Evolutionary conservation across 1,140 invertebrate genomes (phyloP), one percentile per base, ranked within the genome.

Genomic region (Macrocentrus cingulum): DNA sequence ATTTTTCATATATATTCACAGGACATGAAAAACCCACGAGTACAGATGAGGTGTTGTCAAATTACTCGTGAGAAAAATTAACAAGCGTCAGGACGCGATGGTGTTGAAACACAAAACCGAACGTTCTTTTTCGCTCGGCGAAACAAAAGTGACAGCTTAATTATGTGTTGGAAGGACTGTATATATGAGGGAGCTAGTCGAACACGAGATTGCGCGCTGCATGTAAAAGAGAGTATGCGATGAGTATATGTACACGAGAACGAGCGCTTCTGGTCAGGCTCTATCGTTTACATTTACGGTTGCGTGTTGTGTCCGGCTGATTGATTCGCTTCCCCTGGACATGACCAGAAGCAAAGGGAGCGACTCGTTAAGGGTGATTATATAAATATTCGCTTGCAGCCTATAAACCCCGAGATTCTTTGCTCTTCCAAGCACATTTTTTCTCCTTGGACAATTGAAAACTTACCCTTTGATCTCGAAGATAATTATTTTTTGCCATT

Each of bases 141-240:
- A 11, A 39, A 13, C 36, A 18, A 53, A 64, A 68, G 62, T 66
- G 65, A 68, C 65, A 64, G 61, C 59, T 64, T 67, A 70, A 70
- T 70, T 70, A 66, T 65, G 66, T 62, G 63, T 66, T 54, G 46
- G 48, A 34, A n/a, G 37, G 44, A 64, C 55, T 57, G 59, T 51
- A 46, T 37, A 41, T 32, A 36, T 20, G n/a, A 48, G 39, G 46
- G 34, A 25, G 58, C 39, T 32, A 53, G 19, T 48, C 56, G 29
- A 34, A 34, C 36, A 23, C 36, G 37, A 54, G 22, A 44, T 32
- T 7, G 22, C 16, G 25, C 22, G 9, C 36, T 49, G 34, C 46
- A 20, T 11, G 29, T 49, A 42, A 48, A 37, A 32, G 20, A 48
- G 50, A 62, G 50, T 55, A 58, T 57, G 48, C 19, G 44, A 55